phyloP scores from a whole-genome alignment of 2,888 invertebrate genomes.

The Drosophila emarginata region DNA sequence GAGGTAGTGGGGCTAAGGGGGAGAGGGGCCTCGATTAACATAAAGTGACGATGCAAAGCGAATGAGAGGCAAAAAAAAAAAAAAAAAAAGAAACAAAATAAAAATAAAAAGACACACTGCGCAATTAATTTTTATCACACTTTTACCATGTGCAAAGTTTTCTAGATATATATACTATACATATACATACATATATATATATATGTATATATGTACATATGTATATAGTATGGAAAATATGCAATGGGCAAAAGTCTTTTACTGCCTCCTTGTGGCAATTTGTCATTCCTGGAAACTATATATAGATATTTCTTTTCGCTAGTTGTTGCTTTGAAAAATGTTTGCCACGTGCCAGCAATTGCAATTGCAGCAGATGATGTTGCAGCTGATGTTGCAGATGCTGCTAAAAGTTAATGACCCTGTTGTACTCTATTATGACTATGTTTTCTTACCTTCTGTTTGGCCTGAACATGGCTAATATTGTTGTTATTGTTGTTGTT shows the following conservation, averaged over 20 bases:
- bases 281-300: slow-evolving; percentile 62
- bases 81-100: slow-evolving; percentile 35
- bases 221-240: slow-evolving; percentile 22
- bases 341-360: slow-evolving; percentile 58
- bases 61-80: slow-evolving; percentile 23
- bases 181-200: slow-evolving; percentile 11
- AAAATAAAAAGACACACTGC: slow-evolving; percentile 60
- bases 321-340: slow-evolving; percentile 66
- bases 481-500: slow-evolving; percentile 24
- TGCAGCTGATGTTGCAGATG: neutral
- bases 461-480: slow-evolving; percentile 19
- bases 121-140: slow-evolving; percentile 82
- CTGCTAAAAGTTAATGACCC: slow-evolving; percentile 43
- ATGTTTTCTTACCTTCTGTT: slow-evolving; percentile 52
- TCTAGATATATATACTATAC: neutral
- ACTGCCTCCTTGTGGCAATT: slow-evolving; percentile 53
- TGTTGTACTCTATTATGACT: neutral
- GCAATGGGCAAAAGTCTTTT: slow-evolving; percentile 33
- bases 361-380: neutral
- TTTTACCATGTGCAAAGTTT: slow-evolving; percentile 72
- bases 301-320: slow-evolving; percentile 43
- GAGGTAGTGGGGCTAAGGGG: neutral
- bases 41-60: slow-evolving; percentile 41
- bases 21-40: slow-evolving; percentile 61
- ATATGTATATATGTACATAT: slow-evolving; percentile 12